Base-by-base conservation (phyloP, 2,797 vertebrate genomes). In the Manis pentadactyla region DNA sequence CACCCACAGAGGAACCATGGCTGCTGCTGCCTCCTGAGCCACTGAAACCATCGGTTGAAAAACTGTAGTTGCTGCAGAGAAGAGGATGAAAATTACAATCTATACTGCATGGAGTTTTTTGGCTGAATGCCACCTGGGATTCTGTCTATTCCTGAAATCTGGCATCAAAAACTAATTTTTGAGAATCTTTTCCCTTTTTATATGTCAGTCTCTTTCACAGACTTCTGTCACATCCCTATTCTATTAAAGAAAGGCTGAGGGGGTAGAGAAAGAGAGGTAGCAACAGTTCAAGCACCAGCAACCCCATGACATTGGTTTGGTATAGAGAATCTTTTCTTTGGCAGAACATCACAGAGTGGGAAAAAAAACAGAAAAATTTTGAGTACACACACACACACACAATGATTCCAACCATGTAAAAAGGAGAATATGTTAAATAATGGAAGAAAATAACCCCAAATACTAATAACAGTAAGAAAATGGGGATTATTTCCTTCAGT, bases 11-110 rank as follows among this genome's bases (percentile, higher is more conserved):
- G 9, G 99, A 98, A 39, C 99, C 98, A 5, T 99, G 98, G 12
- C 99, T 98, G 1, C 98, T 75, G 1, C 98, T 99, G 2, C 99
- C 98, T 17, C 98, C 99, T 1, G 99, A 99, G 53, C 99, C 99
- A n/a, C 98, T 99, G 96, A 99, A 99, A 92, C 99, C 99, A 69
- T 99, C 99, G 23, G 99, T 98, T 96, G 99, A 97, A 98, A 99
- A 99, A 98, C 98, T 99, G 98, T 99, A 99, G 98, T 99, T 99
- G 97, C 99, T 99, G 66, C 42, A 93, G 34, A 95, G 21, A 39
- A 96, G 77, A 78, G 66, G 74, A 98, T 1, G 31, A 69, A 86
- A 95, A 94, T 97, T 42, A 97, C 82, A 66, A 68, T 49, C 19
- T 63, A 23, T 17, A 59, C 7, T 0, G 1, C 69, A 89, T 5